These are phyloP conservation scores for Muntiacus reevesi DNA, from an alignment of 2,113 vertebrate species.

Conservation along the genomic window DNA sequence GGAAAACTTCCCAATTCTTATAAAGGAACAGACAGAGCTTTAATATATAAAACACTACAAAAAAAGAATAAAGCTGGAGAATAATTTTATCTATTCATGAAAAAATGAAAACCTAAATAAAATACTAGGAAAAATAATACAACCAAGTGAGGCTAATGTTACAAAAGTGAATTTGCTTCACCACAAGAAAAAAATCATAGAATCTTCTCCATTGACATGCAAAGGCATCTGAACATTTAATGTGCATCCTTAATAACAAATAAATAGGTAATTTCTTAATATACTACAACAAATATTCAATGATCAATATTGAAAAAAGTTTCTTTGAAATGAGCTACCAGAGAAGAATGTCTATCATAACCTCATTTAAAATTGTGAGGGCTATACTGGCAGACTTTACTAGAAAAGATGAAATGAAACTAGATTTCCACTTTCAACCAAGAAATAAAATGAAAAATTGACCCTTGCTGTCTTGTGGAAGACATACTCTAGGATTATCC, in stretches of 20 bases:
- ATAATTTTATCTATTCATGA: background rate
- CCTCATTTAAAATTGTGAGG: background rate
- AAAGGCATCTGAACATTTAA: background rate
- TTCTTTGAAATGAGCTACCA: background rate
- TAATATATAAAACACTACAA: background rate
- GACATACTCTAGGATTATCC: too few relatives aligned
- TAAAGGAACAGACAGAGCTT: background rate
- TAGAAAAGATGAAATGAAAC: background rate
- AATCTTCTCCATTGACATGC: background rate
- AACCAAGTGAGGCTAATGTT: background rate
- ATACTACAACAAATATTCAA: background rate
- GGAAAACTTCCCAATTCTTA: background rate
- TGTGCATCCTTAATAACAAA: background rate
- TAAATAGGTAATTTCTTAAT: background rate
- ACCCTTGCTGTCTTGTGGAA: background rate
- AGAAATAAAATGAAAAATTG: background rate
- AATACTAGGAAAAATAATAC: background rate
- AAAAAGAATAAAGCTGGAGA: background rate
- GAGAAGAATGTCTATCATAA: background rate
- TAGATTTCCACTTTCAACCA: background rate
- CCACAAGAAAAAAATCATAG: background rate
- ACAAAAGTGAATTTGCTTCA: background rate
- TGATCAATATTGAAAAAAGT: background rate
- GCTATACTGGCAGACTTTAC: background rate
- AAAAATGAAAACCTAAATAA: background rate